Conservation (phyloP, 2,113 vertebrate genomes). For the Plectropomus leopardus region DNA sequence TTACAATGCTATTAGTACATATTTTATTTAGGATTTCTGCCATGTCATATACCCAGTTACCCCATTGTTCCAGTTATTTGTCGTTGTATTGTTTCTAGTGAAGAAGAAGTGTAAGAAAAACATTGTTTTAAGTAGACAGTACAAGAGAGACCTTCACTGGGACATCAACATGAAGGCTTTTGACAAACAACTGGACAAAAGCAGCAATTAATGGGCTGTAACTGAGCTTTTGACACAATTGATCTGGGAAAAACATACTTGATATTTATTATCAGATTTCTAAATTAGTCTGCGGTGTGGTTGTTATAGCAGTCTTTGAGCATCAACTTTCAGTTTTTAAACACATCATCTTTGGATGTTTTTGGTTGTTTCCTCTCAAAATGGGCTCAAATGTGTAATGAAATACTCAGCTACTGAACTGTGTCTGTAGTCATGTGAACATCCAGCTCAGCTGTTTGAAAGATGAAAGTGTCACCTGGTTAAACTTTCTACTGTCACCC, state of each 20-base stretch:
- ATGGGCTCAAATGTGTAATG: neutral
- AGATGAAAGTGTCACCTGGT: constrained; percentile 13
- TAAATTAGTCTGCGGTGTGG: neutral
- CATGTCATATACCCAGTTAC: neutral
- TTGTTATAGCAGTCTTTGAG: too few species aligned
- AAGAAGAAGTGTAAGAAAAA: neutral
- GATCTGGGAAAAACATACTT: neutral
- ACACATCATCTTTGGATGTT: neutral
- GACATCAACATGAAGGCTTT: neutral
- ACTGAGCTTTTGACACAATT: neutral
- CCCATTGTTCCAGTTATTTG: neutral
- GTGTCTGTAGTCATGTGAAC: neutral
- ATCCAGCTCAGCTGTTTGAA: constrained; percentile 30
- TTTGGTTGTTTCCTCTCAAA: neutral
- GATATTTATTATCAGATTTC: neutral
- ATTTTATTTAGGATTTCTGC: neutral
- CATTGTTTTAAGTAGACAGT: neutral
- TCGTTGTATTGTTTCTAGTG: neutral
- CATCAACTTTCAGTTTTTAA: too few species aligned
- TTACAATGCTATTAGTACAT: neutral
- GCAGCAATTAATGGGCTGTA: neutral
- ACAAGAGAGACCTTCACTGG: neutral
- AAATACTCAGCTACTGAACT: neutral
- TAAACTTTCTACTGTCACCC: constrained; percentile 1
- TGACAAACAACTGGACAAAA: neutral